Conservation (phyloP, 2,888 invertebrate genomes). For the Macrophya alboannulata region DNA sequence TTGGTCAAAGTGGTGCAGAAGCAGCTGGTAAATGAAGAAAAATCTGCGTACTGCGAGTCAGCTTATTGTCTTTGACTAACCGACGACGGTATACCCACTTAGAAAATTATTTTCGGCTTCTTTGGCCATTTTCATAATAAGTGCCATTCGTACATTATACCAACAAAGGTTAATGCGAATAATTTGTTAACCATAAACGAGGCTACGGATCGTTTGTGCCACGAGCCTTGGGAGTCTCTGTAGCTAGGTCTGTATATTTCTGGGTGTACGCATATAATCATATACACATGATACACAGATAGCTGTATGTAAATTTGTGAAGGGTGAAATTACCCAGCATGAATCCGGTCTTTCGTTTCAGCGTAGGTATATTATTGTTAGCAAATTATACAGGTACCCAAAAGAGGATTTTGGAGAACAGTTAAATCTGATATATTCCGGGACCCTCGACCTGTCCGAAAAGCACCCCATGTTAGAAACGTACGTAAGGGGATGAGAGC, state of each 20-base stretch:
- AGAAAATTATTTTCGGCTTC: background rate
- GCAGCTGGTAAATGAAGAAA: conserved; percentile 26
- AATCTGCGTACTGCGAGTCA: background rate
- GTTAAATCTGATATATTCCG: conserved; percentile 18
- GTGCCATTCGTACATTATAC: background rate
- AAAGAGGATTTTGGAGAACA: conserved; percentile 7
- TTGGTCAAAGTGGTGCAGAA: conserved; percentile 27
- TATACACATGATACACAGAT: background rate
- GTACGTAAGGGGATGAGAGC: background rate
- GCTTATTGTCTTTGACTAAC: background rate
- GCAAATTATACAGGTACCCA: conserved; percentile 35
- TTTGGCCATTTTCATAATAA: background rate
- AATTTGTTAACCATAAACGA: background rate
- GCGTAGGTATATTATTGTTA: conserved; percentile 20
- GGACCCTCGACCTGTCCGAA: background rate
- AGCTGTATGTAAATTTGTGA: conserved; percentile 23
- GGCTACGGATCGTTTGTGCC: conserved; percentile 11
- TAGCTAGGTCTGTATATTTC: background rate
- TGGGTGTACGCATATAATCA: background rate
- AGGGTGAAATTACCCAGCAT: conserved; percentile 32
- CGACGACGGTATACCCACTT: background rate
- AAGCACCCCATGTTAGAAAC: background rate
- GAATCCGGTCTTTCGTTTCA: conserved; percentile 25
- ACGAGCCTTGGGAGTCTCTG: background rate
- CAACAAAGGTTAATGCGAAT: background rate